These are phyloP conservation scores for Gavialis gangeticus DNA, from an alignment of 2,113 vertebrate genomes.

Conservation along the genomic window DNA sequence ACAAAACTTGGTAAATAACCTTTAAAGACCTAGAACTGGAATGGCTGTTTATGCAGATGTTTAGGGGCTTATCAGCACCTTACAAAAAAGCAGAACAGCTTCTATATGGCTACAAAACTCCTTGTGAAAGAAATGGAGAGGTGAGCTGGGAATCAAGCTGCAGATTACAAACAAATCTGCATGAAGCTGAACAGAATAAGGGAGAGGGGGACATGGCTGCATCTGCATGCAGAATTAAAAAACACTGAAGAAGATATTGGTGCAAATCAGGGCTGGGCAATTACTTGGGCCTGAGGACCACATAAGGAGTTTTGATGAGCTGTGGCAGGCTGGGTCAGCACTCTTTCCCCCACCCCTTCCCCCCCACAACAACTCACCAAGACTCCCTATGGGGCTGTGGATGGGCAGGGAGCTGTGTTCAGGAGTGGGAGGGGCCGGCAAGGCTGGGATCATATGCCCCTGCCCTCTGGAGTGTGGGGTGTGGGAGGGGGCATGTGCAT, in stretches of 20 bases:
- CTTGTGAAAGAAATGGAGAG: not conserved
- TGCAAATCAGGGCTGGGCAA: not conserved
- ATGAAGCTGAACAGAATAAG: slow-evolving; percentile 4
- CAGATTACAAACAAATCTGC: slow-evolving; percentile 5
- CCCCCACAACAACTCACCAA: no score
- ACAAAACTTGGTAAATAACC: slow-evolving; percentile 72
- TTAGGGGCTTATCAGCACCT: slow-evolving; percentile 65
- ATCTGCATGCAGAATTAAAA: slow-evolving; percentile 17
- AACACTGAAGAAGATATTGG: not conserved
- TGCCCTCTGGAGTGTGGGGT: no score
- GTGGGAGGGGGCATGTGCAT: no score
- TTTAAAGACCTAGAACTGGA: slow-evolving; percentile 63
- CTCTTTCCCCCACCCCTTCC: no score
- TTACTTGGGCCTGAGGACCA: no score
- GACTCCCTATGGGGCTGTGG: no score
- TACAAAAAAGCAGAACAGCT: slow-evolving; percentile 1
- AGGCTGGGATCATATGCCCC: no score
- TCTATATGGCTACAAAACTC: slow-evolving; percentile 47
- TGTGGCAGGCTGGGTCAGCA: no score
- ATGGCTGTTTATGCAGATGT: slow-evolving; percentile 71
- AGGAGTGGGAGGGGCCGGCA: no score
- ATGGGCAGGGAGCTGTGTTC: no score
- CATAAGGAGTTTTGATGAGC: no score
- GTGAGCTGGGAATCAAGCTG: not conserved
- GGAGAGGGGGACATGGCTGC: slow-evolving; percentile 28